phyloP scores from a whole-genome alignment of 2,113 vertebrate genomes.

The Panthera uncia region DNA sequence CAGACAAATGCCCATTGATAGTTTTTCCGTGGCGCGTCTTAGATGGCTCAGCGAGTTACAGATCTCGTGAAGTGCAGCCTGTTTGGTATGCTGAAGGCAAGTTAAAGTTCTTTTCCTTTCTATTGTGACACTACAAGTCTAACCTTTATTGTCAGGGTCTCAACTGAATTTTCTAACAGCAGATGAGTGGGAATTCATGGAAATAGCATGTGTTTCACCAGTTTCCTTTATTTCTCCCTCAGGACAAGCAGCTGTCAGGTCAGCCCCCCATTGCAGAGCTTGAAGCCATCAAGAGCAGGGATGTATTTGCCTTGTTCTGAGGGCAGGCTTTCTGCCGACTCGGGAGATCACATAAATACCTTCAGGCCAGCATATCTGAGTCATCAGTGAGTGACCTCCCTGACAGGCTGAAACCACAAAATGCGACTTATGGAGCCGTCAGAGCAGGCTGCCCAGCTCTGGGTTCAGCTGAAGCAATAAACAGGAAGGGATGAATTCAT shows the following conservation, averaged over 20 bases:
- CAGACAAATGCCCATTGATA: conserved; percentile 79
- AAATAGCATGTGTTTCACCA: conserved; percentile 79
- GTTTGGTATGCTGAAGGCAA: conserved; percentile 72
- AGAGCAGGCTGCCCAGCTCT: conserved; percentile 61
- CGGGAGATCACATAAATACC: conserved; percentile 84
- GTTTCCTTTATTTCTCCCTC: conserved; percentile 83
- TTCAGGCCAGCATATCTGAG: conserved; percentile 81
- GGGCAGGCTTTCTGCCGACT: conserved; percentile 79
- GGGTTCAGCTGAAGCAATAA: conserved; percentile 59
- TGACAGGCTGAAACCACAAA: conserved; percentile 81
- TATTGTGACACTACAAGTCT: conserved; percentile 74
- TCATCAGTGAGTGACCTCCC: conserved; percentile 82
- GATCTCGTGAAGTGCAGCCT: conserved; percentile 62
- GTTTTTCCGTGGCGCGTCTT: conserved; percentile 49
- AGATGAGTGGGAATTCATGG: conserved; percentile 81
- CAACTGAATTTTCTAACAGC: conserved; percentile 81
- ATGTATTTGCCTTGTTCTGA: conserved; percentile 76
- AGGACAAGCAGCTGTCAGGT: conserved; percentile 83
- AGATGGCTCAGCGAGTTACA: conserved; percentile 1
- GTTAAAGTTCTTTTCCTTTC: conserved; percentile 74
- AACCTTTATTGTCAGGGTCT: conserved; percentile 82
- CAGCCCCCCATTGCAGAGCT: conserved; percentile 74
- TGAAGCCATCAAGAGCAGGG: conserved; percentile 80
- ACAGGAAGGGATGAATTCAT: conserved; percentile 46
- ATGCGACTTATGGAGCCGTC: conserved; percentile 61